These are phyloP conservation scores for Melikaiella ostensackeni DNA, from an alignment of 2,888 invertebrate genomes.

Conservation along the genomic window DNA sequence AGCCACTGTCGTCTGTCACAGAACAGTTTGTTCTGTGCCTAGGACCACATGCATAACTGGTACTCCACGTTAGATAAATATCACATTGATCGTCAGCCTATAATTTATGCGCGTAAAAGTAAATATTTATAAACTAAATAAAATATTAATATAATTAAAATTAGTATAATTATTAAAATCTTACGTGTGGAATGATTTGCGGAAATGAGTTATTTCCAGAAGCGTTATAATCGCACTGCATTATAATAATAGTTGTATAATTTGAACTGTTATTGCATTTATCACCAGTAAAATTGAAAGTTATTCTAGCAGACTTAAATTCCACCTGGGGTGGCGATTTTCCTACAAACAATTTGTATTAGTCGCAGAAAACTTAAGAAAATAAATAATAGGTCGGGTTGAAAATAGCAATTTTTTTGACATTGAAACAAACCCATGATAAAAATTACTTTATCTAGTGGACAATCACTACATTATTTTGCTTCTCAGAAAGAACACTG, in stretches of 20 bases:
- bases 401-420: too few relatives aligned
- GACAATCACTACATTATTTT: too few relatives aligned
- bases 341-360: background rate
- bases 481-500: too few relatives aligned
- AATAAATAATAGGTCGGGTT: background rate
- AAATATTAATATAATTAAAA: conserved; percentile 19
- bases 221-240: conserved; percentile 33
- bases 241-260: conserved; percentile 24
- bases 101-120: background rate
- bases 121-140: conserved; percentile 29
- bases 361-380: background rate
- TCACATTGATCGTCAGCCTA: conserved; percentile 55
- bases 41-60: conserved; percentile 61
- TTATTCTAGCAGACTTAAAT: background rate
- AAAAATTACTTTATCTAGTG: too few relatives aligned
- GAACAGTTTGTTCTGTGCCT: conserved; percentile 59
- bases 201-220: conserved; percentile 11
- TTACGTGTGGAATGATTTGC: conserved; percentile 8
- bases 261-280: conserved; percentile 20
- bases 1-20: conserved; percentile 51
- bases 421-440: background rate
- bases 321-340: conserved; percentile 21
- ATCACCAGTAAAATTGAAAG: conserved; percentile 28
- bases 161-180: background rate
- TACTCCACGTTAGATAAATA: conserved; percentile 65